Percentiles rank a stretch among this genome's conserved stretches.
Conservation (phyloP, 2,888 invertebrate species). For the Melinaea menophilus region DNA sequence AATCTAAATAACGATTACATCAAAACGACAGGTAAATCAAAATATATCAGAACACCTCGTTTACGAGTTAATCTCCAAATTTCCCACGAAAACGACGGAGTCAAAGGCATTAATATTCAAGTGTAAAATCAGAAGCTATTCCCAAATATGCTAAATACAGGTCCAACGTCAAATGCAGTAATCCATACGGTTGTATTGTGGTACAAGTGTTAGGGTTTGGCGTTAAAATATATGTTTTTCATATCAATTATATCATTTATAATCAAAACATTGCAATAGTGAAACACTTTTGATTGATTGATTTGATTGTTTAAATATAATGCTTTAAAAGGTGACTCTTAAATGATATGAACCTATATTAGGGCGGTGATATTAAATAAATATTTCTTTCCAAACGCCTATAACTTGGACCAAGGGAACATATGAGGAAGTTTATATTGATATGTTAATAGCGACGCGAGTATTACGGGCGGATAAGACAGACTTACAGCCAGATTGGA, state of each 20-base stretch:
- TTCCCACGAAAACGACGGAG: slow-evolving; percentile 8
- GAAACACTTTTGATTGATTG: too few species aligned
- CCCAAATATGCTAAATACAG: slow-evolving; percentile 64
- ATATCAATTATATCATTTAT: too few species aligned
- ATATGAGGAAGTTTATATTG: slow-evolving; percentile 54
- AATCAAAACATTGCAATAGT: too few species aligned
- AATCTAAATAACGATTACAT: background rate
- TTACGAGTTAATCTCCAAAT: background rate
- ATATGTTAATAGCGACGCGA: slow-evolving; percentile 56
- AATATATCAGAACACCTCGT: background rate
- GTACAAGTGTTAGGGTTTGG: slow-evolving; percentile 33
- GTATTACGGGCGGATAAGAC: background rate
- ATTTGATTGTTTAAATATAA: too few species aligned
- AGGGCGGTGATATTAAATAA: background rate
- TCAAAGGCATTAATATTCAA: slow-evolving; percentile 26
- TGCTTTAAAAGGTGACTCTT: too few species aligned
- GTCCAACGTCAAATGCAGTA: slow-evolving; percentile 62
- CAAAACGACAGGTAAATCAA: background rate
- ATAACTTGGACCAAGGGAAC: slow-evolving; percentile 34
- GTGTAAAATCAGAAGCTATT: slow-evolving; percentile 51
- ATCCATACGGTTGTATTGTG: slow-evolving; percentile 36
- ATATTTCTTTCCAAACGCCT: slow-evolving; percentile 9
- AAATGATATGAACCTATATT: background rate
- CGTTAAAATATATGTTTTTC: background rate
- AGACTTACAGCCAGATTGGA: background rate